Percentiles rank a stretch among this genome's conserved stretches.
Evolutionary conservation across 2,113 vertebrate genomes (phyloP).

Genomic region (Brachypodius melanocephalos): DNA sequence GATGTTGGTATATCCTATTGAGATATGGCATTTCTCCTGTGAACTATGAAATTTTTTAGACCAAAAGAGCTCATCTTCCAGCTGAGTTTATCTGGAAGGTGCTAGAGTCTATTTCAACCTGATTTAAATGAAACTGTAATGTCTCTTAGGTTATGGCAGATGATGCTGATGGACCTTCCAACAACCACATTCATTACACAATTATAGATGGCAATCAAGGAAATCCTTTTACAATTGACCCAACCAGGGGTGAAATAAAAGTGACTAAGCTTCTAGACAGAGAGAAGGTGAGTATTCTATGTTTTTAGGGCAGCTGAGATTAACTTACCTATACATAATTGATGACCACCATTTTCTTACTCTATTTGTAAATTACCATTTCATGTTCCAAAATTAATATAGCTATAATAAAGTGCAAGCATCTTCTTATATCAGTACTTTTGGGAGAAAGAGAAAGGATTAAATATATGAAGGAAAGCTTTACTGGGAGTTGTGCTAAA

Average conservation of each 20-base stretch:
- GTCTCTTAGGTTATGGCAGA: slow-evolving; percentile 86
- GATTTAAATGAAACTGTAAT: slow-evolving; percentile 13
- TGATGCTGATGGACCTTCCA: slow-evolving; percentile 88
- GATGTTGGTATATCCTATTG: not conserved
- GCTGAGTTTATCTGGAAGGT: not conserved
- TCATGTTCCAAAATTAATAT: not conserved
- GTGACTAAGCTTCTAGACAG: slow-evolving; percentile 90
- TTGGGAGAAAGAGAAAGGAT: not conserved
- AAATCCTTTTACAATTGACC: slow-evolving; percentile 90
- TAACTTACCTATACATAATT: not conserved
- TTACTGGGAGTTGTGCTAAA: not conserved
- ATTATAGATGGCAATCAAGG: slow-evolving; percentile 92
- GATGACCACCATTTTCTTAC: not conserved
- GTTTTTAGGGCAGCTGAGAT: not conserved
- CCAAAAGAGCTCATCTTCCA: not conserved
- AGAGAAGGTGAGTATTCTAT: slow-evolving; percentile 79
- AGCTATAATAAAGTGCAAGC: not conserved
- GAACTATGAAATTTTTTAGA: slow-evolving; percentile 12
- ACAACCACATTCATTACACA: slow-evolving; percentile 84
- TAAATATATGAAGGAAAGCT: not conserved
- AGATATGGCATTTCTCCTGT: slow-evolving; percentile 1
- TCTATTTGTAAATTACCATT: not conserved
- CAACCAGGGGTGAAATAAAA: slow-evolving; percentile 85
- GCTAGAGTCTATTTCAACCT: not conserved
- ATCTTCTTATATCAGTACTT: not conserved